These are phyloP conservation scores for Rhabdomys pumilio DNA, from an alignment of 2,797 vertebrate genomes.

Conservation along the genomic window DNA sequence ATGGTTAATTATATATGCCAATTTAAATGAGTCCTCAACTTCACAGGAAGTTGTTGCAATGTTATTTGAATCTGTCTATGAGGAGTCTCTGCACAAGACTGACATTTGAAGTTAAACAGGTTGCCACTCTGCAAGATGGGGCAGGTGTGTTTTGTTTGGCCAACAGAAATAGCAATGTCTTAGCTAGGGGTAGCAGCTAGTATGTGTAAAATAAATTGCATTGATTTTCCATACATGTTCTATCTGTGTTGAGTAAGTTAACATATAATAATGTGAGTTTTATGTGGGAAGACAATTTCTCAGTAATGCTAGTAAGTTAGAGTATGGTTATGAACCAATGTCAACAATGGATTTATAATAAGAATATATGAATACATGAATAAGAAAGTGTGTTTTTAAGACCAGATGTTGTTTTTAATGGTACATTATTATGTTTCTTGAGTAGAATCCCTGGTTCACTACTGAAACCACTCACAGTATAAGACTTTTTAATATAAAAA, in stretches of 20 bases:
- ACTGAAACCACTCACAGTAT: not conserved
- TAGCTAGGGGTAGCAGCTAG: not conserved
- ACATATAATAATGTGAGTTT: not conserved
- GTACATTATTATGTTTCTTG: not conserved
- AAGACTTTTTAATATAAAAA: not conserved
- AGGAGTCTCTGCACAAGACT: not conserved
- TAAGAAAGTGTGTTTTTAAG: not conserved
- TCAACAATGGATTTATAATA: not conserved
- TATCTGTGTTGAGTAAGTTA: not conserved
- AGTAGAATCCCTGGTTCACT: not conserved
- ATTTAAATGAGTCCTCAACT: not conserved
- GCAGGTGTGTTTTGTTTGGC: not conserved
- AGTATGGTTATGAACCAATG: not conserved
- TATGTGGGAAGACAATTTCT: not conserved
- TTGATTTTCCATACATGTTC: not conserved
- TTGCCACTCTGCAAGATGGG: not conserved
- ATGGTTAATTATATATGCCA: not conserved
- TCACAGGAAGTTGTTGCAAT: not conserved
- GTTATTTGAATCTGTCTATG: not conserved
- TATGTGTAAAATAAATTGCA: not conserved
- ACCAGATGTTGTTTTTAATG: not conserved
- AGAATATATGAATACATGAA: not conserved
- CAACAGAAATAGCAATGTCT: not conserved
- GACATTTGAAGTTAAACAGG: not conserved
- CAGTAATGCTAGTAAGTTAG: not conserved